Evolutionary conservation across 1,140 invertebrate species (phyloP), one percentile per base, ranked within the genome.

Genomic region (Vollenhovia emeryi): DNA sequence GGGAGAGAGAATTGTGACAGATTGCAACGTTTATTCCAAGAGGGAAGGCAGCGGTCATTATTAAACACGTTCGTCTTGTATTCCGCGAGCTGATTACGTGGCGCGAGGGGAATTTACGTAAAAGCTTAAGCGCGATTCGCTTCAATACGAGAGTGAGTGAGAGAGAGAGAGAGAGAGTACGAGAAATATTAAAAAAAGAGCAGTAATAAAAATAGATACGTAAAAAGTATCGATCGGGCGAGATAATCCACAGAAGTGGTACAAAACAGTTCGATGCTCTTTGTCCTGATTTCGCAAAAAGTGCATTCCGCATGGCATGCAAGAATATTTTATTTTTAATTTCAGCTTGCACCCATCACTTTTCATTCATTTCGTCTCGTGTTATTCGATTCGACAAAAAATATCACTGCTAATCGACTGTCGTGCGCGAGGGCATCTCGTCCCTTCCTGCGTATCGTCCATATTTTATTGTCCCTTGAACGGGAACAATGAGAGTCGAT

Each of bases 11-110:
- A 71, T 48, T 45, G 45, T 68, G 78, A 84, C 85, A 86, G 84
- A 89, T 89, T 89, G 85, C 40, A 75, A 50, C 74, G 69, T 87
- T 89, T 86, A 89, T 52, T 27, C n/a, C 7, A 21, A 71, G 55
- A 60, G 40, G 33, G 71, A 59, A 60, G 55, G 33, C 15, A 52
- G 78, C 40, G n/a, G 40, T 7, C 36, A 33, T 82, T 71, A 82
- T 57, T 43, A 43, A 48, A 55, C 76, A 24, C 62, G 2, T 71
- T 27, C 13, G 40, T 48, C 21, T 8, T 13, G 15, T 36, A 48
- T 76, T 75, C 18, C 48, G 43, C 21, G 33, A 9, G 27, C n/a
- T 57, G 36, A 57, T 71, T 82, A 57, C 36, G n/a, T 13, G 36
- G 43, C 36, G 48, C 48, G 13, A 43, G 0, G 30, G 8, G 13